Evolutionary conservation across 1,140 invertebrate species (phyloP), one percentile per base, ranked within the genome.

Genomic region (Apocrypta bakeri): DNA sequence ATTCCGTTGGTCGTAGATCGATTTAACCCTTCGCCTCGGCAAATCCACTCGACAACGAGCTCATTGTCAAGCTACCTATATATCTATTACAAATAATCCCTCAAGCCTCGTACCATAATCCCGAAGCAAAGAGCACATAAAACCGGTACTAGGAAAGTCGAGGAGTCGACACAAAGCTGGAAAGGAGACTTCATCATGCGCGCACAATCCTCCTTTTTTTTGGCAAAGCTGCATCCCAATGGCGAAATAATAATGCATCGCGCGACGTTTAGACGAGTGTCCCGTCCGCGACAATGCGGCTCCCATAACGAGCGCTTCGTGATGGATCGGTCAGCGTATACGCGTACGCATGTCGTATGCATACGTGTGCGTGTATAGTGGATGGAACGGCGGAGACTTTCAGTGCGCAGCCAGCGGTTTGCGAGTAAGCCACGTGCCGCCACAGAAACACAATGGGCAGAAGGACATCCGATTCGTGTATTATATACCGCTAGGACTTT

Each of bases 261-360:
- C 14, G 24, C 27, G 68, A 69, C 68, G 61, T 78, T 78, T 68
- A 66, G 29, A 68, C n/a, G 64, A 48, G 17, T 40, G n/a, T 40
- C 31, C 25, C 42, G 31, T 12, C n/a, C 25, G 27, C 42, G 63
- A 87, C 88, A 86, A 87, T 85, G n/a, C n/a, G 27, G 84, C 25
- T 9, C 66, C 69, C 17, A 64, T 87, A 89, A 88, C 87, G 83
- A 89, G 84, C 83, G 82, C 76, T 81, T 74, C 48, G 72, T 90
- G 84, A 87, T 88, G 87, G 89, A 89, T 90, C 85, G 76, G 37
- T 27, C 76, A 81, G 48, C n/a, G 12, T 48, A n/a, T 17, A 12
- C 4, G 21, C 21, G 12, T 48, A 11, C 21, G 48, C n/a, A 56
- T 42, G 12, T 42, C 1, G 11, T 42, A 42, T 42, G 12, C 33